Percentiles rank a stretch among this genome's conserved stretches.
Conservation (phyloP, 2,888 invertebrate species). For the Empis livida region DNA sequence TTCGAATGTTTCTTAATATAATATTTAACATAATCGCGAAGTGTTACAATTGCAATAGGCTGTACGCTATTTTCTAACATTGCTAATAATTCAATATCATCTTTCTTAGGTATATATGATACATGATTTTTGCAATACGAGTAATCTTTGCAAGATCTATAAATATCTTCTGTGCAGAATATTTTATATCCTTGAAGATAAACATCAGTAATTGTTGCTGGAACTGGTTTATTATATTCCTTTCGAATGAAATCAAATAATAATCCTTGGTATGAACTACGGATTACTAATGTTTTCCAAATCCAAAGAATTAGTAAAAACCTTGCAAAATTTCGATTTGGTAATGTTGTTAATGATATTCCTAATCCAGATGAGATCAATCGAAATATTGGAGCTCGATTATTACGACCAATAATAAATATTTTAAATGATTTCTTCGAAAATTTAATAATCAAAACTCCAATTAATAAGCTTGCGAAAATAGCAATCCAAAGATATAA, state of each 20-base stretch:
- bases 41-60: constrained; percentile 20
- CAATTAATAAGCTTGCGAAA: background rate
- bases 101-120: constrained; percentile 12
- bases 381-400: constrained; percentile 16
- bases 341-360: constrained; percentile 13
- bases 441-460: background rate
- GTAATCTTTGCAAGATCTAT: constrained; percentile 8
- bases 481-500: constrained; percentile 15
- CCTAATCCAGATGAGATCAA: constrained; percentile 17
- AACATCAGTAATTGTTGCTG: constrained; percentile 15
- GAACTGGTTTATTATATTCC: constrained; percentile 14
- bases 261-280: constrained; percentile 23
- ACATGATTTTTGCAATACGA: constrained; percentile 7
- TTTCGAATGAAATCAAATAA: constrained; percentile 18
- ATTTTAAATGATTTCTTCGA: background rate
- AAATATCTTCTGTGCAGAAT: constrained; percentile 10
- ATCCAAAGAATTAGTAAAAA: constrained; percentile 23
- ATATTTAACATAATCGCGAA: background rate
- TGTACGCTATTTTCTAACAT: constrained; percentile 11
- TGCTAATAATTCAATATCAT: constrained; percentile 19
- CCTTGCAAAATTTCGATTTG: constrained; percentile 19
- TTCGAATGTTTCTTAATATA: too few species aligned
- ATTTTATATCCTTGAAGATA: constrained; percentile 17
- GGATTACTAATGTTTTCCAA: constrained; percentile 17
- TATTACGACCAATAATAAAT: constrained; percentile 12